A percentile compares a stretch with the other conserved stretches of the same genome.
Evolutionary conservation across 2,888 invertebrate genomes (phyloP).

Genomic region (Idaea biselata): DNA sequence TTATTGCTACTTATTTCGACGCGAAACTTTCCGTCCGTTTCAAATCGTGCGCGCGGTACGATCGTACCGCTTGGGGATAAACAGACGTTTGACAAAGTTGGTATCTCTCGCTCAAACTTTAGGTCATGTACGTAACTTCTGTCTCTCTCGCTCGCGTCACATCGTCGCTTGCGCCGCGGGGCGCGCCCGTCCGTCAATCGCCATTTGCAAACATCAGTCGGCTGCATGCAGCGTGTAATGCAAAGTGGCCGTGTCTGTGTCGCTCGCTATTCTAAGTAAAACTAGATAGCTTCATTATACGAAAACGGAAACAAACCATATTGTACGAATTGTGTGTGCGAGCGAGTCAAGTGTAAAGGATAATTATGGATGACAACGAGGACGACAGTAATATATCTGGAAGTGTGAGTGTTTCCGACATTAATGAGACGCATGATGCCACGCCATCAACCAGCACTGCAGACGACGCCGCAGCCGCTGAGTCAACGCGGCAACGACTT

Average conservation of each 20-base stretch:
- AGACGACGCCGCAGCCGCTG: conserved; percentile 9
- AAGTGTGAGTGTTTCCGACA: conserved; percentile 5
- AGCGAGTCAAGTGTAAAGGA: conserved; percentile 4
- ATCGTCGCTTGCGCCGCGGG: too few relatives aligned
- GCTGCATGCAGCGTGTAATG: neutral
- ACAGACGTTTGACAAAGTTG: neutral
- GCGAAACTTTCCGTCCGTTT: too few relatives aligned
- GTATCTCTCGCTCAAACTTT: neutral
- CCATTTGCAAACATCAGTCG: too few relatives aligned
- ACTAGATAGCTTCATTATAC: neutral
- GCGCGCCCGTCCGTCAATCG: too few relatives aligned
- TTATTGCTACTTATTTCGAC: too few relatives aligned
- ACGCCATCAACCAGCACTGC: neutral
- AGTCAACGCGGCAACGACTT: conserved; percentile 5
- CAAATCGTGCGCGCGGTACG: too few relatives aligned
- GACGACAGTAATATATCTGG: conserved; percentile 3
- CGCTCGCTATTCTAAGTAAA: conserved; percentile 1
- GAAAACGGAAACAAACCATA: neutral
- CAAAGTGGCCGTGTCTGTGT: neutral
- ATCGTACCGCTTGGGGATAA: too few relatives aligned
- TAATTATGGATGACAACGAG: conserved; percentile 4
- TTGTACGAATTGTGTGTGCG: conserved; percentile 5
- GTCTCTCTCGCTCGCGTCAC: too few relatives aligned
- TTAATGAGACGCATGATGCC: conserved; percentile 2
- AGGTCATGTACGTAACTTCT: neutral